A percentile compares a stretch with the other conserved stretches of the same genome.
Conservation (phyloP, 2,113 vertebrate genomes). For the Macroglossus sobrinus region DNA sequence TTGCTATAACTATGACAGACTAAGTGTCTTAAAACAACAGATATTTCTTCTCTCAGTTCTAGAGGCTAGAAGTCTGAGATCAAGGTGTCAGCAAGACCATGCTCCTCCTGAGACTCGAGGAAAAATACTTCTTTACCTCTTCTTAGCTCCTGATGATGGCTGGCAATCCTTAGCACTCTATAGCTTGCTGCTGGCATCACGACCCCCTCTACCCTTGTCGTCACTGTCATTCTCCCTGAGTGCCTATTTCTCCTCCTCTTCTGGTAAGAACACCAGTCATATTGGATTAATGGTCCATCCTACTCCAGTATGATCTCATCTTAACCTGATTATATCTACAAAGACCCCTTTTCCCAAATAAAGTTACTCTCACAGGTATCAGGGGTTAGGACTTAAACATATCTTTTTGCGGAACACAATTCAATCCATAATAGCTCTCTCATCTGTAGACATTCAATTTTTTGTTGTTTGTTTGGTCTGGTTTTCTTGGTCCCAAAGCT, state of each 20-base stretch:
- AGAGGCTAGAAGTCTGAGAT: background rate
- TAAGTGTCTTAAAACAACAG: background rate
- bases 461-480: background rate
- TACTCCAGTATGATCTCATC: background rate
- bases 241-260: background rate
- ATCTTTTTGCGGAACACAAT: background rate
- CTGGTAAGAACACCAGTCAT: background rate
- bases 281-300: background rate
- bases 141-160: background rate
- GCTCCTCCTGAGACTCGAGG: background rate
- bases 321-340: background rate
- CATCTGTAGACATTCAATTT: slow-evolving; percentile 25
- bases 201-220: background rate
- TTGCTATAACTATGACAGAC: background rate
- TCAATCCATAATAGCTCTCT: background rate
- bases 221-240: background rate
- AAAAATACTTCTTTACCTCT: background rate
- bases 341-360: slow-evolving; percentile 15
- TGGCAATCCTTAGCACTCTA: background rate
- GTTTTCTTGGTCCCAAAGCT: slow-evolving; percentile 5
- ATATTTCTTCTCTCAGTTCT: background rate
- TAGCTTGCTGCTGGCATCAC: background rate
- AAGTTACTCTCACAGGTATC: background rate
- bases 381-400: background rate
- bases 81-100: background rate